These are phyloP conservation scores for Epizoanthus rinbou DNA, from an alignment of 92 coral and sea anemone genomes.

Conservation along the genomic window DNA sequence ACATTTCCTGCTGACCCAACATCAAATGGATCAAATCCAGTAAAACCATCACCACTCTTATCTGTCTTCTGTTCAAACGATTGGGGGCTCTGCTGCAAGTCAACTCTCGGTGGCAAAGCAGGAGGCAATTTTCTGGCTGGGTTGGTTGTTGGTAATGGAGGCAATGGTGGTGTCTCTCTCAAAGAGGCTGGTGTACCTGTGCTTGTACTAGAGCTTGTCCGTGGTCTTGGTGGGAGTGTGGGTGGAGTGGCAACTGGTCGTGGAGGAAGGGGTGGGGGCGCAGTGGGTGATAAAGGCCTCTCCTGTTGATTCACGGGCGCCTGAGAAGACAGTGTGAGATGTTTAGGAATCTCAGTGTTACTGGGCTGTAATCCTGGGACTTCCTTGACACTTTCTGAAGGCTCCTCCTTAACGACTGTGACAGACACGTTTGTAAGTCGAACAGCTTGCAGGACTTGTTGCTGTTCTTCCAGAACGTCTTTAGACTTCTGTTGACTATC, in stretches of 20 bases:
- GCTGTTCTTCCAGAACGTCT: constrained; percentile 10
- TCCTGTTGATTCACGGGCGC: constrained; percentile 34
- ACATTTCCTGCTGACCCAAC: constrained; percentile 15
- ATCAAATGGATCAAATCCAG: constrained; percentile 26
- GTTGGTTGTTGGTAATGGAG: constrained; percentile 46
- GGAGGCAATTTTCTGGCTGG: constrained; percentile 78
- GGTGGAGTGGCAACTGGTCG: constrained; percentile 80
- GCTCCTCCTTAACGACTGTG: background rate
- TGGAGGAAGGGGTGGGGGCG: constrained; percentile 98
- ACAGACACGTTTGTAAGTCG: background rate
- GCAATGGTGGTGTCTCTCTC: constrained; percentile 45
- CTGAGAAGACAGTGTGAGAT: constrained; percentile 43
- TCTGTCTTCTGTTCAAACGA: background rate
- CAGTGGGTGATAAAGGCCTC: constrained; percentile 70
- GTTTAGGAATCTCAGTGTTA: constrained; percentile 36
- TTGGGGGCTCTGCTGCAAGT: constrained; percentile 57
- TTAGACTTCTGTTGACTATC: background rate
- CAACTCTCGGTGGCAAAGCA: constrained; percentile 90
- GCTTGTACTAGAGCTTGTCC: constrained; percentile 42
- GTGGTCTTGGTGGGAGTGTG: constrained; percentile 94
- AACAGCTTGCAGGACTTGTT: background rate
- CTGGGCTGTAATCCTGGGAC: background rate
- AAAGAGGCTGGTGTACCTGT: constrained; percentile 40
- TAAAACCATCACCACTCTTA: constrained; percentile 16
- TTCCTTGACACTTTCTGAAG: constrained; percentile 1